Conservation (phyloP, 2,113 vertebrate species). For the human (Homo sapiens) region DNA sequence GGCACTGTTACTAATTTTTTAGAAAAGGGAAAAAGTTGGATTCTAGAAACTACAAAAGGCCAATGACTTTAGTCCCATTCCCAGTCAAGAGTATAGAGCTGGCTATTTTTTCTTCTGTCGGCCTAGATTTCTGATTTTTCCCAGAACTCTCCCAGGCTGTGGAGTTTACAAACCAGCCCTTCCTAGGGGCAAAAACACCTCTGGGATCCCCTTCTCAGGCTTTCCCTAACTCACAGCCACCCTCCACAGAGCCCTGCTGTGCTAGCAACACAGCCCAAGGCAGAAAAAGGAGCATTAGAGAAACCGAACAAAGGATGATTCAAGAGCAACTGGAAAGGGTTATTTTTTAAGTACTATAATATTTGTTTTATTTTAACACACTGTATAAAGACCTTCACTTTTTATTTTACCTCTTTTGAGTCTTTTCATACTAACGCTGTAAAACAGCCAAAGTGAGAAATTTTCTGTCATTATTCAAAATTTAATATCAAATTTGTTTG, state of each 20-base stretch:
- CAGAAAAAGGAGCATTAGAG: background rate
- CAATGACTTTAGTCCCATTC: background rate
- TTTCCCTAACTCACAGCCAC: background rate
- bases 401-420: slow-evolving; percentile 40
- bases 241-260: background rate
- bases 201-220: background rate
- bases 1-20: background rate
- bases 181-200: background rate
- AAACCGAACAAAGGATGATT: background rate
- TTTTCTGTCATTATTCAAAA: slow-evolving; percentile 54
- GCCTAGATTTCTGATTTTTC: background rate
- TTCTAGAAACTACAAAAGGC: background rate
- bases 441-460: slow-evolving; percentile 53
- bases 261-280: background rate
- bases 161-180: background rate
- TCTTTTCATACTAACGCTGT: slow-evolving; percentile 39
- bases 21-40: background rate
- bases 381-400: slow-evolving; percentile 34
- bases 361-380: slow-evolving; percentile 23
- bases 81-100: background rate
- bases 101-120: background rate
- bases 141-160: background rate
- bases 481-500: slow-evolving; percentile 53
- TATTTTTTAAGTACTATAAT: slow-evolving; percentile 1
- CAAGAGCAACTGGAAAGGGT: background rate